These are phyloP conservation scores for Plebejus argus DNA, from an alignment of 2,888 invertebrate genomes.

Conservation along the genomic window DNA sequence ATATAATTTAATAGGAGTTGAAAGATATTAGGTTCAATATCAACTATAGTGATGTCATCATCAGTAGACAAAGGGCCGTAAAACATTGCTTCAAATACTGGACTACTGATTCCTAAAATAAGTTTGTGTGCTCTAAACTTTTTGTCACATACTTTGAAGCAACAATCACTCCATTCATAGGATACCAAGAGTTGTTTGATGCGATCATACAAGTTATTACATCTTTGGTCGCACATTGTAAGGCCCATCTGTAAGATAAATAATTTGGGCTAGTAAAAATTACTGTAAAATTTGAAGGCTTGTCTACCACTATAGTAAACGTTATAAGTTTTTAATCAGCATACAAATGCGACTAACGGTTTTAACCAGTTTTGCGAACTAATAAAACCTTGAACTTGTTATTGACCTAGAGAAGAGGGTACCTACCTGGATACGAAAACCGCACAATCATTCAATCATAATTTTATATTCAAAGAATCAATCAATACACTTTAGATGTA, in stretches of 20 bases:
- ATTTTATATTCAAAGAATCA: too few relatives aligned
- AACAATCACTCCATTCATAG: slow-evolving; percentile 82
- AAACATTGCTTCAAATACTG: slow-evolving; percentile 86
- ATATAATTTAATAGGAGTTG: slow-evolving; percentile 82
- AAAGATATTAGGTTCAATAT: slow-evolving; percentile 82
- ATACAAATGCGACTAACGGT: slow-evolving; percentile 43
- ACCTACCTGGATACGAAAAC: background rate
- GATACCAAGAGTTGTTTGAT: slow-evolving; percentile 72
- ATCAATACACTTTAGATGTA: background rate
- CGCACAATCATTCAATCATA: background rate
- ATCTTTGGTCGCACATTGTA: slow-evolving; percentile 54
- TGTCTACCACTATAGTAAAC: background rate
- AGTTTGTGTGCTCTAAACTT: slow-evolving; percentile 82
- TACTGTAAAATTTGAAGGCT: background rate
- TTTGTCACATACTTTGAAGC: slow-evolving; percentile 76
- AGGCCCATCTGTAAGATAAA: slow-evolving; percentile 67
- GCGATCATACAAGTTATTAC: slow-evolving; percentile 68
- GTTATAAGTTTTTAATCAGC: slow-evolving; percentile 12
- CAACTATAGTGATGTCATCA: slow-evolving; percentile 76
- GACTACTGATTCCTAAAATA: slow-evolving; percentile 83
- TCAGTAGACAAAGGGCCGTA: slow-evolving; percentile 81
- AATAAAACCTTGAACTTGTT: slow-evolving; percentile 57
- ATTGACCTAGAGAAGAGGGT: slow-evolving; percentile 34
- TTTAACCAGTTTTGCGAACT: slow-evolving; percentile 44
- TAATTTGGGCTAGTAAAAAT: background rate